Evolutionary conservation across 2,113 vertebrate species (phyloP), one percentile per base, ranked within the genome.

Genomic region (Varanus salvator): DNA sequence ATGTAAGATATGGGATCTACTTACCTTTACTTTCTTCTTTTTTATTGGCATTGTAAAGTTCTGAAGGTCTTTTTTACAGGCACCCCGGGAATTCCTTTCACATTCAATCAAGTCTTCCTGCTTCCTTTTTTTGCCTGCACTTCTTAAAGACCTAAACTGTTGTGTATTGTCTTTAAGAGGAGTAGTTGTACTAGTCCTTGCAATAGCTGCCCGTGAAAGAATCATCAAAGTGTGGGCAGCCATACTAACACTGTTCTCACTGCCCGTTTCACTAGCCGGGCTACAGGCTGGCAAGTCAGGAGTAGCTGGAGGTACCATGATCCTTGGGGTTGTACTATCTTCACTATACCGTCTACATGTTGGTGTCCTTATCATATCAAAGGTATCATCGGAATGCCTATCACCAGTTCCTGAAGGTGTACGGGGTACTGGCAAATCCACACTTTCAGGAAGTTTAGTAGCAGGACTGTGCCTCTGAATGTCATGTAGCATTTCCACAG

Each of bases 171-270:
- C 98, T 96, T 99, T 99, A 23, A 99, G 96, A 6, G 99, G 99
- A 4, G 98, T 98, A 0, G 96, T n/a, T 0, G 96, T 6, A 86
- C 97, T 96, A 0, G 97, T 98, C 95, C 98, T 98, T 0, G 98
- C 97, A 1, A 99, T 98, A 50, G 98, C 98, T 0, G 99, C 98
- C 0, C 99, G 98, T 0, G 99, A 99, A 29, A 99, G 97, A 84
- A 99, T 99, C 98, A 99, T 99, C 21, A 99, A 97, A 0, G 99
- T 99, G 92, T 99, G 99, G 0, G 99, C 99, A 0, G 99, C 99
- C 98, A 99, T 99, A 75, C 97, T 99, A 44, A 99, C 98, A 78
- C 99, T 99, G 85, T 98, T 99, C 88, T 99, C 99, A 4, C 99
- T 99, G 1, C 99, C 98, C 0, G 99, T 97, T 90, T 99, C 99